Conservation (phyloP, 2,888 invertebrate genomes). For the Erebia ligea region DNA sequence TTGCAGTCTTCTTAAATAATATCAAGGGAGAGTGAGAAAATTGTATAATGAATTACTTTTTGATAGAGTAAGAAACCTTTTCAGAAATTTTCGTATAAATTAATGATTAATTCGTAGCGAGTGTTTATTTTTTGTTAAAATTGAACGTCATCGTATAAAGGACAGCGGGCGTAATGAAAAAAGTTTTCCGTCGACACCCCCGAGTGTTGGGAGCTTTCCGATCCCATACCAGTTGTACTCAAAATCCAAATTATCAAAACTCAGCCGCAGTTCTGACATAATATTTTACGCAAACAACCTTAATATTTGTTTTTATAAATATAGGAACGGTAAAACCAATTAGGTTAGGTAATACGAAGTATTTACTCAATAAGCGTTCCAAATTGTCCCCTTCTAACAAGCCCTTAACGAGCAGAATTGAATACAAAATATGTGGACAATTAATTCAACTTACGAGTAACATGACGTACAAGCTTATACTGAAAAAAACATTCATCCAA, state of each 20-base stretch:
- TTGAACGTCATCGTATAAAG: conserved; percentile 22
- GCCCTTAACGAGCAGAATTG: too few species aligned
- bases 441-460: too few species aligned
- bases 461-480: too few species aligned
- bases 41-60: background rate
- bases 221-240: conserved; percentile 19
- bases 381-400: too few species aligned
- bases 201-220: conserved; percentile 23
- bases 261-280: conserved; percentile 10
- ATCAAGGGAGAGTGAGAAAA: background rate
- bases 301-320: background rate
- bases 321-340: too few species aligned
- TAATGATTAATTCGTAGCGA: conserved; percentile 9
- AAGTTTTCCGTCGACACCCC: conserved; percentile 32
- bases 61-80: background rate
- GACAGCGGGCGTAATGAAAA: conserved; percentile 39
- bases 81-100: conserved; percentile 7
- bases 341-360: too few species aligned
- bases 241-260: conserved; percentile 28
- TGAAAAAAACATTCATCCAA: background rate
- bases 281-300: background rate
- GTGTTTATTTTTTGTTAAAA: conserved; percentile 29
- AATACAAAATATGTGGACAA: too few species aligned
- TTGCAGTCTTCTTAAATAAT: too few species aligned
- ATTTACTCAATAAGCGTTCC: too few species aligned